Evolutionary conservation across 2,797 vertebrate species (phyloP).

Genomic region (Notolepis coatsorum): DNA sequence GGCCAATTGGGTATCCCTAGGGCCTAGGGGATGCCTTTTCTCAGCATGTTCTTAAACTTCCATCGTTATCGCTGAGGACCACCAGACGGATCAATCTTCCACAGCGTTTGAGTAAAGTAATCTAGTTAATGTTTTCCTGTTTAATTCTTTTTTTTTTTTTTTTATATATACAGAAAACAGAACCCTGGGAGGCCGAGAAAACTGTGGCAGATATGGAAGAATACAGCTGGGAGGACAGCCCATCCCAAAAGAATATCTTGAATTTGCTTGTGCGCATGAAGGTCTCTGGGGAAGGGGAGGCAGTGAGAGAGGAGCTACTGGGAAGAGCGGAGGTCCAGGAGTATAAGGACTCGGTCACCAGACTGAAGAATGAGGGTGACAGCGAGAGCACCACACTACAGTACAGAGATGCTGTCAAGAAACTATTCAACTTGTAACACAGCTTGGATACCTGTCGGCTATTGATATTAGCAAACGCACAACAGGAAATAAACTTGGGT

Average conservation of each 20-base stretch:
- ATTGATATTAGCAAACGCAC: too few species aligned
- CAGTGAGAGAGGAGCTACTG: slow-evolving; percentile 82
- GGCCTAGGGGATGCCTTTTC: not conserved
- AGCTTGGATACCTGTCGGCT: not conserved
- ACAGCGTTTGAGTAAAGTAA: not conserved
- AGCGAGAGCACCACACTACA: slow-evolving; percentile 79
- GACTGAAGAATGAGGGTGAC: slow-evolving; percentile 91
- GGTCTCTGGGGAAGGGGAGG: slow-evolving; percentile 61
- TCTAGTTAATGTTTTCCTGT: not conserved
- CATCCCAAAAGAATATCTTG: slow-evolving; percentile 86
- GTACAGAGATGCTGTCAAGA: slow-evolving; percentile 94
- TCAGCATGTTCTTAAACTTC: not conserved
- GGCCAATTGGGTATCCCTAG: not conserved
- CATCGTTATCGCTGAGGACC: not conserved
- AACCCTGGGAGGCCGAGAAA: slow-evolving; percentile 91
- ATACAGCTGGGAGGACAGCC: slow-evolving; percentile 91
- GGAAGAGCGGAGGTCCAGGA: slow-evolving; percentile 79
- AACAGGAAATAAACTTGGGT: too few species aligned
- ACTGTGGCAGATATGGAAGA: slow-evolving; percentile 92
- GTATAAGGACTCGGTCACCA: slow-evolving; percentile 84
- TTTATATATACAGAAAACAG: slow-evolving; percentile 87
- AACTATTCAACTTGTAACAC: slow-evolving; percentile 77
- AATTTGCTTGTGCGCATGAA: slow-evolving; percentile 81
- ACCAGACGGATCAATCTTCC: not conserved
- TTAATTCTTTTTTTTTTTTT: not conserved